Evolutionary conservation across 2,888 invertebrate species (phyloP).

Genomic region (Caradrina kadenii): DNA sequence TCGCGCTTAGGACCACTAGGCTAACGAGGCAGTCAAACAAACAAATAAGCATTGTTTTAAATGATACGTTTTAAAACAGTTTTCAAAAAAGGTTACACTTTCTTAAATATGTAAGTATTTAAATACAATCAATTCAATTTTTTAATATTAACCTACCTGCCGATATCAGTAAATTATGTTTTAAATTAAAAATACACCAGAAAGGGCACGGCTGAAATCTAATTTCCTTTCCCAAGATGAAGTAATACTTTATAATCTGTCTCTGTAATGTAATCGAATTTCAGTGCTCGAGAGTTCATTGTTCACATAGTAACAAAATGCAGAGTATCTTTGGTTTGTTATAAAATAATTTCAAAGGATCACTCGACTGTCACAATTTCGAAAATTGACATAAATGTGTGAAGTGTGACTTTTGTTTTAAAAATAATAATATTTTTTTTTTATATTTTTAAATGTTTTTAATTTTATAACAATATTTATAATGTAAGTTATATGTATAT

Average conservation of each 20-base stretch:
- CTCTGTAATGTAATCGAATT: conserved; percentile 37
- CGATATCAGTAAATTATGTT: conserved; percentile 53
- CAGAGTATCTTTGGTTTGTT: conserved; percentile 19
- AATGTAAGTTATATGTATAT: too few species aligned
- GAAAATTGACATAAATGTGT: too few species aligned
- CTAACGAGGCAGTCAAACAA: too few species aligned
- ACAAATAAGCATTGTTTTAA: too few species aligned
- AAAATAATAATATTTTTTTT: too few species aligned
- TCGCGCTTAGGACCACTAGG: too few species aligned
- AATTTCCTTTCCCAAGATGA: conserved; percentile 50
- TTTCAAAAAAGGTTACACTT: too few species aligned
- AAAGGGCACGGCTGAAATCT: conserved; percentile 32
- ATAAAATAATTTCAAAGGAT: not conserved
- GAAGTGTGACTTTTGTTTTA: too few species aligned
- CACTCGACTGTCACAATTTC: not conserved
- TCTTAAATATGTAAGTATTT: not conserved
- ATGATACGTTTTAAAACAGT: too few species aligned
- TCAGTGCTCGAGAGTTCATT: conserved; percentile 18
- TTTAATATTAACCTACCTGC: conserved; percentile 34
- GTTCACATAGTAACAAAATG: not conserved
- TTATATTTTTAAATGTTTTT: too few species aligned
- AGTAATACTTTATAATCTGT: conserved; percentile 32
- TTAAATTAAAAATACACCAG: conserved; percentile 40
- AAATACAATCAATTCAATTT: conserved; percentile 11
- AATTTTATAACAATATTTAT: too few species aligned